Conservation (phyloP, 2,888 invertebrate genomes). For the Pammene fasciana region DNA sequence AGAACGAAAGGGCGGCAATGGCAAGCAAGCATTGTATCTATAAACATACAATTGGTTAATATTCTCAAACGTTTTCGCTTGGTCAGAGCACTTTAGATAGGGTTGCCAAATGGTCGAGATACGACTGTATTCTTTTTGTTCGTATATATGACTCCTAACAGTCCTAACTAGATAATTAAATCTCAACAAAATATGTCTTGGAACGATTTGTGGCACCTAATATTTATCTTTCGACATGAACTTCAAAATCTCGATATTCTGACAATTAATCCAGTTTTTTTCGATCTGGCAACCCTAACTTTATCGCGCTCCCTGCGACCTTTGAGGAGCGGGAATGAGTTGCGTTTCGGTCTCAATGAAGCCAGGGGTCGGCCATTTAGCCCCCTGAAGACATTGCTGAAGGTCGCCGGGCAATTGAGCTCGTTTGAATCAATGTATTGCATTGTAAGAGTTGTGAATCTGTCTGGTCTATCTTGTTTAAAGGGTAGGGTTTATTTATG, state of each 20-base stretch:
- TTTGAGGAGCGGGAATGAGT: constrained; percentile 11
- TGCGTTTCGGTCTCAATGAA: constrained; percentile 12
- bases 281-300: no score
- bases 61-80: constrained; percentile 7
- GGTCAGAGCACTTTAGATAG: constrained; percentile 9
- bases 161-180: no score
- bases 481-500: no score
- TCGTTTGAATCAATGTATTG: constrained; percentile 7
- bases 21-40: background rate
- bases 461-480: background rate
- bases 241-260: no score
- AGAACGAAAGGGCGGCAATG: background rate
- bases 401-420: constrained; percentile 7
- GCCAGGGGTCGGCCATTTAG: constrained; percentile 14
- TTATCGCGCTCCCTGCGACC: background rate
- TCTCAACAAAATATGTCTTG: no score
- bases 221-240: no score
- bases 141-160: no score
- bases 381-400: constrained; percentile 12
- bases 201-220: no score
- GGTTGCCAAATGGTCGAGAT: no score
- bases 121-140: no score
- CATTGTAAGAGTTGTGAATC: no score
- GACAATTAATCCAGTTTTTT: no score
- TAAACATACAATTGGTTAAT: background rate